A percentile compares a stretch with the other conserved stretches of the same genome.
phyloP scores from a whole-genome alignment of 2,113 vertebrate genomes.

The Cyrtonyx montezumae region DNA sequence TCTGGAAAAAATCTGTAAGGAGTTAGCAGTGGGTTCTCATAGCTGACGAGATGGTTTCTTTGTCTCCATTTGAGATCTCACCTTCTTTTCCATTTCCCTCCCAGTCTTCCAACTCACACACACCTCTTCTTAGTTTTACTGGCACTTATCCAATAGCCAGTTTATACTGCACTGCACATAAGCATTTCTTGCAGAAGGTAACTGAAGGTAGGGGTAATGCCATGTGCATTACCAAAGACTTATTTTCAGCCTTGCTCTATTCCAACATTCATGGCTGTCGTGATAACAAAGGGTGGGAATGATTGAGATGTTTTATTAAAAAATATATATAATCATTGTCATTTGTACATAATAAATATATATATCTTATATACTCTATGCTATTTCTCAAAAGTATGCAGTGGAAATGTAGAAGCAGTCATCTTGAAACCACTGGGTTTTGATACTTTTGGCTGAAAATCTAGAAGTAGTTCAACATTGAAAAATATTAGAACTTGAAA shows the following conservation, averaged over 20 bases:
- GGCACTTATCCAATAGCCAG: not conserved
- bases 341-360: too few species aligned
- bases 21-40: not conserved
- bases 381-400: not conserved
- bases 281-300: not conserved
- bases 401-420: not conserved
- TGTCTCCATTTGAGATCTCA: not conserved
- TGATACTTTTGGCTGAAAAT: slow-evolving; percentile 34
- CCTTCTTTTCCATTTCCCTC: slow-evolving; percentile 20
- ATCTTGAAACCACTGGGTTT: not conserved
- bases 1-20: not conserved
- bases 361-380: not conserved
- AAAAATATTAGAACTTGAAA: slow-evolving; percentile 35
- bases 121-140: slow-evolving; percentile 13
- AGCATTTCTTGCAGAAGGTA: not conserved
- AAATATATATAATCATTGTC: too few species aligned
- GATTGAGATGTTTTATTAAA: not conserved
- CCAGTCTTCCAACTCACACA: not conserved
- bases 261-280: not conserved
- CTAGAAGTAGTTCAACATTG: slow-evolving; percentile 16
- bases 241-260: not conserved
- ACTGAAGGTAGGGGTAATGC: not conserved
- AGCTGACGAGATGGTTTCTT: slow-evolving; percentile 12
- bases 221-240: not conserved
- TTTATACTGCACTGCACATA: not conserved